Base-by-base conservation (phyloP, 1,140 invertebrate genomes). In the Drosophila virilis region DNA sequence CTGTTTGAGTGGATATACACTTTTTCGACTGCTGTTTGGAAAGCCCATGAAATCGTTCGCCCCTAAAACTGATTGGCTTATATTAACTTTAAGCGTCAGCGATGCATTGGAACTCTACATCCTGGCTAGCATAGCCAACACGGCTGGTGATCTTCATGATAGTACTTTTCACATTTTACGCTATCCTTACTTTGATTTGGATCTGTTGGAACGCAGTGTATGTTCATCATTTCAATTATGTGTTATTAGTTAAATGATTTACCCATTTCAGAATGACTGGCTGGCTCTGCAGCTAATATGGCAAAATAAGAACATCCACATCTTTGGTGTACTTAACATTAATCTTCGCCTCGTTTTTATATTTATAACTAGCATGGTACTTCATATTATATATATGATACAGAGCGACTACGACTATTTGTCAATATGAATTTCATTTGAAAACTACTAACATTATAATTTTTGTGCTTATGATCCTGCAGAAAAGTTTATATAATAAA, bases 341-440 rank as follows among this genome's bases (percentile, higher is more conserved):
- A 76, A 79, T 54, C 40, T 42, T 1, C 57, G 61, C 1, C 8
- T 76, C 32, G 33, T 45, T 0, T 79, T 76, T 54, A 8, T 32
- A 22, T 32, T 61, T 32, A 7, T 43, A 8, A 15, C 59, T 1
- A 32, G 48, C 5, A 68, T 72, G 8, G 12, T 79, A 0, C 1
- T 83, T 0, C 50, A 83, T 9, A 22, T 62, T 6, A 40, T 79
- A 0, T 84, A 76, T 15, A 73, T 81, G 74, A 22, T 82, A 5
- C 79, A 81, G 46, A 46, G 13, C 8, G 79, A 82, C 17, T 81
- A 81, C 32, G 37, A 13, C 6, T 38, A 45, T 6, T 51, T 81
- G 17, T 43, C 22, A 28, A 28, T 28, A 28, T 28, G 22, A 28
- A 28, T 28, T 28, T 3, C 22, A 2, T 28, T 28, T 5, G 4